These are phyloP conservation scores for Hoplostethus atlanticus DNA, from an alignment of 2,797 vertebrate genomes.

Conservation along the genomic window DNA sequence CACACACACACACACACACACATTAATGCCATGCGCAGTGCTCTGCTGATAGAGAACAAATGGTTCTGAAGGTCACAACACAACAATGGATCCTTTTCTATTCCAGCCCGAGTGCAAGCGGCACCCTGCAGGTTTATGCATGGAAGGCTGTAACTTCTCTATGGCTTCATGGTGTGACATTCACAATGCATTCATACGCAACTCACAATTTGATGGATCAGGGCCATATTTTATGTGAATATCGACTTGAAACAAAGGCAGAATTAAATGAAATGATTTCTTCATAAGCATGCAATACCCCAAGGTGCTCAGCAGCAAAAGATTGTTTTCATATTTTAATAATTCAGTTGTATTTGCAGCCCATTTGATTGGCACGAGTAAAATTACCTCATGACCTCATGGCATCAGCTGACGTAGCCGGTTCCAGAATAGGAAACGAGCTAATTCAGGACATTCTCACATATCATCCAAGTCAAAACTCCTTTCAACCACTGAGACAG, in stretches of 20 bases:
- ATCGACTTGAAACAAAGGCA: not conserved
- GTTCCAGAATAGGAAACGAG: not conserved
- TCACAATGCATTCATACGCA: slow-evolving; percentile 8
- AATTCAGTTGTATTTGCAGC: not conserved
- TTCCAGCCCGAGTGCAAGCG: slow-evolving; percentile 2
- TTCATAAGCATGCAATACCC: not conserved
- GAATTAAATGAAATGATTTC: too few relatives aligned
- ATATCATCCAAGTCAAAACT: not conserved
- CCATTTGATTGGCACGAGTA: not conserved
- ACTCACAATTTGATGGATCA: not conserved
- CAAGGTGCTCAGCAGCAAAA: not conserved
- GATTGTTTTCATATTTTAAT: slow-evolving; percentile 6
- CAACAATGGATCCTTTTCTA: slow-evolving; percentile 2
- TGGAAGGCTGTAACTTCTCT: not conserved
- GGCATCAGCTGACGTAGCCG: not conserved
- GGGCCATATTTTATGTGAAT: not conserved
- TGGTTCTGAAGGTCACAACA: not conserved
- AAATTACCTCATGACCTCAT: not conserved
- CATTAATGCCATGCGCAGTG: too few relatives aligned
- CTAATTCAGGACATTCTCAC: slow-evolving; percentile 21
- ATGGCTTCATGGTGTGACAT: not conserved
- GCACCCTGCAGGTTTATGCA: not conserved
- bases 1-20: too few relatives aligned
- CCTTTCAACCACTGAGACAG: not conserved
- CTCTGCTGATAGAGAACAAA: too few relatives aligned